Evolutionary conservation across 2,113 vertebrate genomes (phyloP).

Genomic region (Zootoca vivipara): DNA sequence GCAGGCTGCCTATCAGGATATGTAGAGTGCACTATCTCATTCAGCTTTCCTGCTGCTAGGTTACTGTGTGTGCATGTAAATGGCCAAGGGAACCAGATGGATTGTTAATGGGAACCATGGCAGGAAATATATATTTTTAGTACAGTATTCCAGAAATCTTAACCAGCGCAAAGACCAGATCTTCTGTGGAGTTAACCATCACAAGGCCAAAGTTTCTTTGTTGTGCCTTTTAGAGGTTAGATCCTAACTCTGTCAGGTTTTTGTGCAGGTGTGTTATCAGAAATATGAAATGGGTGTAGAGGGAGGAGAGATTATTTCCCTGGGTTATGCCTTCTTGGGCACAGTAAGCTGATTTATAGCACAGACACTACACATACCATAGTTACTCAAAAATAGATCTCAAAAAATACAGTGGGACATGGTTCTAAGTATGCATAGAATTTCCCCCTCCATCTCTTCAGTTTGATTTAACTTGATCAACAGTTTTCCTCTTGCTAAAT

Average conservation of each 20-base stretch:
- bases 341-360: neutral
- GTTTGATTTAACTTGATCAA: neutral
- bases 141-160: neutral
- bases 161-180: neutral
- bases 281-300: neutral
- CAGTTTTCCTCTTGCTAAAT: neutral
- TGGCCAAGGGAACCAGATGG: neutral
- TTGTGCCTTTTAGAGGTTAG: accelerated
- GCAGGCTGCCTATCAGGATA: conserved; percentile 37
- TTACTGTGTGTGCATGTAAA: neutral
- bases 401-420: neutral
- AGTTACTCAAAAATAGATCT: neutral
- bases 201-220: neutral
- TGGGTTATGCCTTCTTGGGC: neutral
- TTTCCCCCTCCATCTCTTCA: neutral
- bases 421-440: neutral
- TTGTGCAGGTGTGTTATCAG: neutral
- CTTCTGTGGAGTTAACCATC: neutral
- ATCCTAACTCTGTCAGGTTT: neutral
- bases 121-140: neutral
- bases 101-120: conserved; percentile 4
- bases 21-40: conserved; percentile 28
- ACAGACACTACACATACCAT: neutral
- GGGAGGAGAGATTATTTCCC: neutral
- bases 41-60: conserved; percentile 20